Conservation (phyloP, 2,113 vertebrate genomes). For the Shinisaurus crocodilurus region DNA sequence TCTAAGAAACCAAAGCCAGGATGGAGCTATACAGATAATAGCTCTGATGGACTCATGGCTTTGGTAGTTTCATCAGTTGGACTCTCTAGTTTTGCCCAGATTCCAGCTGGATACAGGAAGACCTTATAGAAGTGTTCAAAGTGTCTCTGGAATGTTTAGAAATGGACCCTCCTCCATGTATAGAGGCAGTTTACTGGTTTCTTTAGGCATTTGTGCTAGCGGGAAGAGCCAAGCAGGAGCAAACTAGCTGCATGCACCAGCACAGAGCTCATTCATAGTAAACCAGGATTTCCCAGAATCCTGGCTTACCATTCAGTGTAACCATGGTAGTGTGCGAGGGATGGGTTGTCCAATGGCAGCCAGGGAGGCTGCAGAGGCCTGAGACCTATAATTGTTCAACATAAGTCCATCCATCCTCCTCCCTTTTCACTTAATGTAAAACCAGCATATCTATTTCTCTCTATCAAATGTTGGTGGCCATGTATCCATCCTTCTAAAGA, state of each 20-base stretch:
- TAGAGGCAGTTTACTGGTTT: too few species aligned
- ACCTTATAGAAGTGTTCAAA: too few species aligned
- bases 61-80: too few species aligned
- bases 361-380: not conserved
- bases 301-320: not conserved
- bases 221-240: too few species aligned
- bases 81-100: too few species aligned
- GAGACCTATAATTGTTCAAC: not conserved
- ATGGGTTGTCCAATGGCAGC: not conserved
- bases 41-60: too few species aligned
- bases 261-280: not conserved
- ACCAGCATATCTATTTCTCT: not conserved
- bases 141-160: too few species aligned
- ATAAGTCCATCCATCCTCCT: not conserved
- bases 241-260: not conserved
- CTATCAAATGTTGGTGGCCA: not conserved
- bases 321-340: not conserved
- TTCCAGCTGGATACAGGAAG: too few species aligned
- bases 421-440: not conserved
- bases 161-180: too few species aligned
- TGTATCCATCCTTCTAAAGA: constrained; percentile 2
- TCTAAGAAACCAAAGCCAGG: not conserved
- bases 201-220: too few species aligned
- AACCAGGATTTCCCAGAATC: not conserved
- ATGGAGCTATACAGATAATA: too few species aligned